These are phyloP conservation scores for Cairina moschata DNA, from an alignment of 2,113 vertebrate species.

Conservation along the genomic window DNA sequence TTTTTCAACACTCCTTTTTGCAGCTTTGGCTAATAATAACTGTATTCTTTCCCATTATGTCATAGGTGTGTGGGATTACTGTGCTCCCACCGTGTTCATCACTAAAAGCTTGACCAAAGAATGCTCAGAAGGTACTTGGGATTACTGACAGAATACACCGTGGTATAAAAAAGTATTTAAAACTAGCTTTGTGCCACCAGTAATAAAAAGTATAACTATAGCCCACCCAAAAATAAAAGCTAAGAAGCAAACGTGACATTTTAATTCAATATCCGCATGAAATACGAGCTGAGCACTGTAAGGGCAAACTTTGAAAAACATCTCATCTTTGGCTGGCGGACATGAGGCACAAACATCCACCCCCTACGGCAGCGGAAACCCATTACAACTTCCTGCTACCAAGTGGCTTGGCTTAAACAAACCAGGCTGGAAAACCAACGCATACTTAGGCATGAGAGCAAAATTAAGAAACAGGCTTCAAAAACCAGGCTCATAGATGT, in stretches of 20 bases:
- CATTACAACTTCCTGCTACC: neutral
- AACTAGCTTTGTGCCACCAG: neutral
- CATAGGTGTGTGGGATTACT: fast-evolving
- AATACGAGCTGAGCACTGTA: neutral
- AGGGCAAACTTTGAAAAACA: neutral
- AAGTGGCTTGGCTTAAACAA: neutral
- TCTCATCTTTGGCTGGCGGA: neutral
- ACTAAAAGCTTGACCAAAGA: neutral
- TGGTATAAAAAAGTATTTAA: neutral
- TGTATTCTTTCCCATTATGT: neutral
- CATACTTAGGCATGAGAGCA: neutral
- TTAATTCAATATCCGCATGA: neutral
- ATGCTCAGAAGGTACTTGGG: neutral
- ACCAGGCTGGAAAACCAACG: neutral
- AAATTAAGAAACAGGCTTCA: neutral
- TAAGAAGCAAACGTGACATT: neutral
- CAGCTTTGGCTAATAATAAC: neutral
- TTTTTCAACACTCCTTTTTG: neutral
- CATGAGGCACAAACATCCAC: neutral
- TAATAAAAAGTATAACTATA: neutral
- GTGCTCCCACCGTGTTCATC: neutral
- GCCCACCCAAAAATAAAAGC: neutral
- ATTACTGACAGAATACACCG: neutral
- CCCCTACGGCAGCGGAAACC: neutral
- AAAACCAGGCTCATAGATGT: neutral